Conservation (phyloP, 1,140 invertebrate genomes). For the Drosophila rhopaloa region DNA sequence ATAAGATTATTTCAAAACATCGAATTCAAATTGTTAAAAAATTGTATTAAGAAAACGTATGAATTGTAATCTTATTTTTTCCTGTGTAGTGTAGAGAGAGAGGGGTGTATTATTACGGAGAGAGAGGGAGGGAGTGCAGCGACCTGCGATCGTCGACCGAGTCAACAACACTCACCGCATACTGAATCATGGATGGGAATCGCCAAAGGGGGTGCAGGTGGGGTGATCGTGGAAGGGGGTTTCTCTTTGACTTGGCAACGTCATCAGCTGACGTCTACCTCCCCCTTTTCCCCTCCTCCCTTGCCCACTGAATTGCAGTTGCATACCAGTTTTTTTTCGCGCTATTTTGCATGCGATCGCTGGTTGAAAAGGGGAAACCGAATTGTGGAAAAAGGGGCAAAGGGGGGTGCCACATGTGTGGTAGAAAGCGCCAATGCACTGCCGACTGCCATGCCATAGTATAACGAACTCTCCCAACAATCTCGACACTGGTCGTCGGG, state of each 20-base stretch:
- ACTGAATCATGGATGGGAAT: slow-evolving; percentile 54
- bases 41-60: too few species aligned
- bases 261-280: slow-evolving; percentile 43
- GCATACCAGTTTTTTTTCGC: slow-evolving; percentile 70
- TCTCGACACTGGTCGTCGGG: slow-evolving; percentile 33
- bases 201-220: slow-evolving; percentile 19
- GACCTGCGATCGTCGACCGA: slow-evolving; percentile 63
- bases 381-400: background rate
- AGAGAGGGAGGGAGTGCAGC: slow-evolving; percentile 57
- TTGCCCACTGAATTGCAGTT: slow-evolving; percentile 31
- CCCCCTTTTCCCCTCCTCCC: background rate
- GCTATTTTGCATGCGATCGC: slow-evolving; percentile 70
- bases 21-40: too few species aligned
- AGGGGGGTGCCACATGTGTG: slow-evolving; percentile 36
- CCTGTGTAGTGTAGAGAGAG: background rate
- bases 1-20: too few species aligned
- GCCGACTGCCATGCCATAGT: slow-evolving; percentile 34
- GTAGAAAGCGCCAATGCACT: slow-evolving; percentile 58
- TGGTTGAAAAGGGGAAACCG: slow-evolving; percentile 6
- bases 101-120: background rate
- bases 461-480: slow-evolving; percentile 60
- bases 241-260: slow-evolving; percentile 56
- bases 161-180: slow-evolving; percentile 62
- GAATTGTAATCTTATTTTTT: background rate
- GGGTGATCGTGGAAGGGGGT: slow-evolving; percentile 12